phyloP scores from a whole-genome alignment of 2,888 invertebrate genomes.

The Hololepta plana region DNA sequence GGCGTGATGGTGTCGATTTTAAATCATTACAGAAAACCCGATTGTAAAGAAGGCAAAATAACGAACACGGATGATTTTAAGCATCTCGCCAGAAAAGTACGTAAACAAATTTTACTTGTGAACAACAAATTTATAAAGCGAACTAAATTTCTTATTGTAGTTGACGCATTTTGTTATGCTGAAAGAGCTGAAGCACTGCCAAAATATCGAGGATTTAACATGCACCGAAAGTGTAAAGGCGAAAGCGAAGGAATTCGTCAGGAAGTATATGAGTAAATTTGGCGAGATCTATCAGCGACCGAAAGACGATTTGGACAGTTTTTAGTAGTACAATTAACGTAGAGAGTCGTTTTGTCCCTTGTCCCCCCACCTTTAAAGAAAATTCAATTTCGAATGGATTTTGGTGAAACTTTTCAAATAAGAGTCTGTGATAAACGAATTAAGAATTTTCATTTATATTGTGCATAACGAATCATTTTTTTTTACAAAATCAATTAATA shows the following conservation, averaged over 20 bases:
- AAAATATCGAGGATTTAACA: slow-evolving; percentile 65
- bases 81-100: slow-evolving; percentile 81
- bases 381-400: too few species aligned
- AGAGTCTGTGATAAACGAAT: too few species aligned
- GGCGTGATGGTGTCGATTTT: slow-evolving; percentile 71
- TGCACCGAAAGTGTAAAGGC: slow-evolving; percentile 84
- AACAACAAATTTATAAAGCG: slow-evolving; percentile 5
- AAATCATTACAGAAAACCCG: slow-evolving; percentile 72
- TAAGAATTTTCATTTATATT: too few species aligned
- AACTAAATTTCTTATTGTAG: slow-evolving; percentile 32
- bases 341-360: too few species aligned
- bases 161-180: slow-evolving; percentile 89
- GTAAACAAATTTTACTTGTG: too few species aligned
- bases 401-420: too few species aligned
- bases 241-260: slow-evolving; percentile 89
- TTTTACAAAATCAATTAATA: too few species aligned
- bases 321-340: too few species aligned
- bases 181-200: slow-evolving; percentile 85
- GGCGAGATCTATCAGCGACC: slow-evolving; percentile 60
- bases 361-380: too few species aligned
- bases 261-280: slow-evolving; percentile 91
- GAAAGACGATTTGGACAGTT: slow-evolving; percentile 39
- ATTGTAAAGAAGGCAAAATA: slow-evolving; percentile 71
- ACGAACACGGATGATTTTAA: slow-evolving; percentile 84
- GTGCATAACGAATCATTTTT: too few species aligned